phyloP scores from a whole-genome alignment of 2,888 invertebrate genomes.

The Nomada fucata region DNA sequence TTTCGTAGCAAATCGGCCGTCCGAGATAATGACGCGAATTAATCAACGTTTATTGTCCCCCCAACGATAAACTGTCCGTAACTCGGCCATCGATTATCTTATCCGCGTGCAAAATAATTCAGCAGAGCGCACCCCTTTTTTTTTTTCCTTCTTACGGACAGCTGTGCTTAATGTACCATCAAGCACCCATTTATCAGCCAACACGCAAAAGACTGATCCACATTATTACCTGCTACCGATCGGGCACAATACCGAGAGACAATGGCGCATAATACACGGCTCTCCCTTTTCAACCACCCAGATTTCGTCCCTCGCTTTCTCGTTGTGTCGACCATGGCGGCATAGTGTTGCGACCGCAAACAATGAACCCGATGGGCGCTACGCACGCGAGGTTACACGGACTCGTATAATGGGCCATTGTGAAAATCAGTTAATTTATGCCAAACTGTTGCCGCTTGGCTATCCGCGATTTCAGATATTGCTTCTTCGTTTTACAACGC shows the following conservation, averaged over 20 bases:
- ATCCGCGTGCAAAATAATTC: neutral
- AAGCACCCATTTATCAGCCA: conserved; percentile 38
- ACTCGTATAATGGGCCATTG: conserved; percentile 71
- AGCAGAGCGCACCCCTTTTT: neutral
- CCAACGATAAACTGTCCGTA: too few species aligned
- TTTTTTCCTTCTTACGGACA: neutral
- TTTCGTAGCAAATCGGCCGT: too few species aligned
- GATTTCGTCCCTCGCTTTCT: conserved; percentile 36
- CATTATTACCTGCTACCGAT: conserved; percentile 56
- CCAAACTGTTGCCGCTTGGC: conserved; percentile 67
- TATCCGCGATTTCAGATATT: conserved; percentile 6
- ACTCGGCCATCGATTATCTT: too few species aligned
- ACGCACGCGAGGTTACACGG: conserved; percentile 66
- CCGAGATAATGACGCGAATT: too few species aligned
- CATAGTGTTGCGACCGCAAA: conserved; percentile 67
- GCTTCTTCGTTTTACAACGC: conserved; percentile 7
- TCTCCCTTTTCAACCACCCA: conserved; percentile 49
- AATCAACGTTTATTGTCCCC: too few species aligned
- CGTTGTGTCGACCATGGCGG: conserved; percentile 37
- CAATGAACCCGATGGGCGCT: conserved; percentile 70
- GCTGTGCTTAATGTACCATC: conserved; percentile 21
- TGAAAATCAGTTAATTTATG: conserved; percentile 76
- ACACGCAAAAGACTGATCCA: conserved; percentile 45
- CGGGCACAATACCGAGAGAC: conserved; percentile 61
- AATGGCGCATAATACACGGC: conserved; percentile 68